Base-by-base conservation (phyloP, 2,113 vertebrate genomes). In the Micronisus gabar region DNA sequence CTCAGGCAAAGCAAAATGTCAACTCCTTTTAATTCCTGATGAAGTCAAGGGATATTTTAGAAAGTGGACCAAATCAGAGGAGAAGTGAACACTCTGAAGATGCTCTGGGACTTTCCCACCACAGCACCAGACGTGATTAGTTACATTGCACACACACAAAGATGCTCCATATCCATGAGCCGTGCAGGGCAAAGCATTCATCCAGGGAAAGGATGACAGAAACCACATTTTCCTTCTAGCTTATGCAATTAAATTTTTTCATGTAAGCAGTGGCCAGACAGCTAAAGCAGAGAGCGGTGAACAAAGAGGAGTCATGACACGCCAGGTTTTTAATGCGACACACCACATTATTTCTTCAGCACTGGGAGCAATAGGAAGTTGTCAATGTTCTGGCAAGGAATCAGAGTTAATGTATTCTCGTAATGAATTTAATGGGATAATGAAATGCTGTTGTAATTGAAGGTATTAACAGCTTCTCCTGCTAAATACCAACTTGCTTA, bases 361-460 rank as follows among this genome's bases (percentile, higher is more conserved):
- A 20, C 45, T 30, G 55, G 67, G 79, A 94, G 86, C 89, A 84
- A 74, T 62, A 86, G 80, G 88, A 95, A 81, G 67, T 71, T 97
- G 75, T 86, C 90, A 81, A 41, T 21, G 1, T 78, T 90, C 94
- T 90, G 92, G 81, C 90, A 88, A 82, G 84, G 78, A 94, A 55
- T 75, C 62, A 68, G 74, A 92, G 67, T 88, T 95, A 94, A 95
- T 88, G 32, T 52, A 36, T 59, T 90, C 92, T 90, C 16, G 0
- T 90, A 94, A 96, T 81, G 47, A 93, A 92, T 92, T 81, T 93
- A 95, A 97, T 90, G 59, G 82, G 90, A 88, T 97, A 96, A 96
- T 93, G 94, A 97, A 97, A 97, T 92, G 88, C 80, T 94, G 55
- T 74, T 94, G 90, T 95, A 96, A 96, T 90, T 95, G 95, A 93